Conservation (phyloP, 2,113 vertebrate species). For the Verasper variegatus region DNA sequence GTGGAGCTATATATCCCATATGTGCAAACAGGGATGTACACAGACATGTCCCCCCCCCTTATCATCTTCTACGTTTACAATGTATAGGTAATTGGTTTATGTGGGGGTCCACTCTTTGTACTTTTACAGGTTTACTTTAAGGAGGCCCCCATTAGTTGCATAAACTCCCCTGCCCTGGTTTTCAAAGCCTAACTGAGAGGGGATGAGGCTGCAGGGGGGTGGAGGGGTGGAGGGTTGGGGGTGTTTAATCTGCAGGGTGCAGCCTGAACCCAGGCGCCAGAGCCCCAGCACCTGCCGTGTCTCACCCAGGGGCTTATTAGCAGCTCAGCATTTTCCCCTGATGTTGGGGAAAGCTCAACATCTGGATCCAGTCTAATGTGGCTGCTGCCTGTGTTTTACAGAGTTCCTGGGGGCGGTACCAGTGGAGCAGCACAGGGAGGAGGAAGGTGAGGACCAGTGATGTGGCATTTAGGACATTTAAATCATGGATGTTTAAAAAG, state of each 20-base stretch:
- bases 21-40: slow-evolving; percentile 36
- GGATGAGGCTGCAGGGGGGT: not conserved
- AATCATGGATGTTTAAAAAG: not conserved
- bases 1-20: slow-evolving; percentile 55
- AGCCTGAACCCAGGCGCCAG: slow-evolving; percentile 54
- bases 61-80: slow-evolving; percentile 59
- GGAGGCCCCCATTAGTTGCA: slow-evolving; percentile 57
- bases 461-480: slow-evolving; percentile 24
- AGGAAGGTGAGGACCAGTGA: slow-evolving; percentile 72
- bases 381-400: slow-evolving; percentile 73
- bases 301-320: slow-evolving; percentile 66
- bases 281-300: slow-evolving; percentile 65
- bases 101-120: slow-evolving; percentile 79
- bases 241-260: slow-evolving; percentile 64
- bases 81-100: slow-evolving; percentile 63
- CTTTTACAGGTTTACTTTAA: slow-evolving; percentile 79
- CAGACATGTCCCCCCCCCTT: slow-evolving; percentile 19
- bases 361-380: slow-evolving; percentile 73
- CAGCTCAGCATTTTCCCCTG: slow-evolving; percentile 70
- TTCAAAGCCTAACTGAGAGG: slow-evolving; percentile 3
- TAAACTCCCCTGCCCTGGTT: slow-evolving; percentile 35
- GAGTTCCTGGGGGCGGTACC: slow-evolving; percentile 82
- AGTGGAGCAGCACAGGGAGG: slow-evolving; percentile 70
- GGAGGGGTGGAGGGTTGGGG: not conserved
- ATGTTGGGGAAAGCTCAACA: slow-evolving; percentile 60